Percentiles rank a stretch among this genome's conserved stretches.
These are phyloP conservation scores for Drosophila longiperda DNA, from an alignment of 2,888 invertebrate species.

Conservation along the genomic window DNA sequence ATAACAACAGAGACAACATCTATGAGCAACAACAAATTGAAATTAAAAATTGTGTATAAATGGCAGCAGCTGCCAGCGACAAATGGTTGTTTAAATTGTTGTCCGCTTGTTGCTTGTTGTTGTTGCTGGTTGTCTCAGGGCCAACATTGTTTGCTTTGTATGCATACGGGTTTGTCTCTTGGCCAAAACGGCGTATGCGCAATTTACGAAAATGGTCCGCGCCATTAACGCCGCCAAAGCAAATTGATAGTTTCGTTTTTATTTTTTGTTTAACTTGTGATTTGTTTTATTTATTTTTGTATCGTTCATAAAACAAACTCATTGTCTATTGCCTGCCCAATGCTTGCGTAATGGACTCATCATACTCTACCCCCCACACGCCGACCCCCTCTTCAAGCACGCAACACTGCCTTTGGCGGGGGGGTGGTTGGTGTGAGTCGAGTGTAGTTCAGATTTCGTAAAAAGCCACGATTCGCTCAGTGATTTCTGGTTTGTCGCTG, in stretches of 20 bases:
- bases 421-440: constrained; percentile 1
- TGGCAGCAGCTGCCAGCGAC: constrained; percentile 47
- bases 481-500: constrained; percentile 32
- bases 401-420: constrained; percentile 58
- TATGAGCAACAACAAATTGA: constrained; percentile 44
- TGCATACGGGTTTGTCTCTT: constrained; percentile 32
- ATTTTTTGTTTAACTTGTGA: constrained; percentile 24
- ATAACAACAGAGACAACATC: constrained; percentile 4
- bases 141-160: constrained; percentile 66
- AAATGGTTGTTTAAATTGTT: constrained; percentile 42
- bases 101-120: constrained; percentile 23
- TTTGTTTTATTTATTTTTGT: constrained; percentile 2
- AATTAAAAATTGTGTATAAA: constrained; percentile 54
- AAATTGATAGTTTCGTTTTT: constrained; percentile 59
- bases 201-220: constrained; percentile 63
- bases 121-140: constrained; percentile 55
- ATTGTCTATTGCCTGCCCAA: constrained; percentile 57
- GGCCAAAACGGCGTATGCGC: constrained; percentile 68
- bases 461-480: constrained; percentile 45
- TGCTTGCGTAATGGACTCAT: constrained; percentile 67
- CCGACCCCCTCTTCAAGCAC: constrained; percentile 24
- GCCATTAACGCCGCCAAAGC: constrained; percentile 41
- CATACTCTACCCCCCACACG: constrained; percentile 6
- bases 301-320: constrained; percentile 38
- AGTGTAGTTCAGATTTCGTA: constrained; percentile 41